Conservation (phyloP, 2,797 vertebrate species). For the Odontamblyopus lacepedii region DNA sequence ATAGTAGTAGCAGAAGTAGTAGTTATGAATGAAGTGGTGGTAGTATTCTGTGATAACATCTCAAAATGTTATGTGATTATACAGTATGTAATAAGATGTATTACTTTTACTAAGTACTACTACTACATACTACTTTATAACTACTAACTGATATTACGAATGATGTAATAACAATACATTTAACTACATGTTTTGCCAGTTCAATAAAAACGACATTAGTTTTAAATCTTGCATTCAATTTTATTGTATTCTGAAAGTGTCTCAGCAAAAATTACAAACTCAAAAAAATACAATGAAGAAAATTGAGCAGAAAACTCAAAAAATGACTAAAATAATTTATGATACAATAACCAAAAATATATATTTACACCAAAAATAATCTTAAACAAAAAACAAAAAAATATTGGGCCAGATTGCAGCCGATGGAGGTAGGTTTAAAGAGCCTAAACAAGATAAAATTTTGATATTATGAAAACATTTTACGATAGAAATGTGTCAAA, state of each 20-base stretch:
- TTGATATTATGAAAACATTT: background rate
- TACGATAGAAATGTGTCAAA: background rate
- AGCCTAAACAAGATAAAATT: slow-evolving; percentile 29
- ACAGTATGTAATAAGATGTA: too few species aligned
- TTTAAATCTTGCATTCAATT: slow-evolving; percentile 37
- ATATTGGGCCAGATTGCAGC: slow-evolving; percentile 43
- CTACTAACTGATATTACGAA: too few species aligned
- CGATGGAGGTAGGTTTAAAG: slow-evolving; percentile 78
- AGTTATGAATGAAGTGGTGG: too few species aligned
- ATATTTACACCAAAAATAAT: slow-evolving; percentile 62
- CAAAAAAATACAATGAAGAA: slow-evolving; percentile 43
- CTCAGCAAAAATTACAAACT: slow-evolving; percentile 47
- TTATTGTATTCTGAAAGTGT: slow-evolving; percentile 71
- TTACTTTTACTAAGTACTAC: too few species aligned
- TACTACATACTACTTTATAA: too few species aligned
- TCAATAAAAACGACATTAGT: slow-evolving; percentile 2
- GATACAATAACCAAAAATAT: slow-evolving; percentile 64
- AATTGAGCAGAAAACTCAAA: slow-evolving; percentile 27
- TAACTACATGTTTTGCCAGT: background rate
- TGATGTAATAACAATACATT: too few species aligned
- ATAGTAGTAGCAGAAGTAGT: too few species aligned
- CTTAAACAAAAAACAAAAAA: slow-evolving; percentile 32
- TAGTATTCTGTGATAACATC: too few species aligned
- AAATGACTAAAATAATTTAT: slow-evolving; percentile 79
- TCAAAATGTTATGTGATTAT: too few species aligned